Percentiles rank a stretch among this genome's conserved stretches.
Evolutionary conservation across 2,888 invertebrate species (phyloP).

Genomic region (Latrodectus hesperus): DNA sequence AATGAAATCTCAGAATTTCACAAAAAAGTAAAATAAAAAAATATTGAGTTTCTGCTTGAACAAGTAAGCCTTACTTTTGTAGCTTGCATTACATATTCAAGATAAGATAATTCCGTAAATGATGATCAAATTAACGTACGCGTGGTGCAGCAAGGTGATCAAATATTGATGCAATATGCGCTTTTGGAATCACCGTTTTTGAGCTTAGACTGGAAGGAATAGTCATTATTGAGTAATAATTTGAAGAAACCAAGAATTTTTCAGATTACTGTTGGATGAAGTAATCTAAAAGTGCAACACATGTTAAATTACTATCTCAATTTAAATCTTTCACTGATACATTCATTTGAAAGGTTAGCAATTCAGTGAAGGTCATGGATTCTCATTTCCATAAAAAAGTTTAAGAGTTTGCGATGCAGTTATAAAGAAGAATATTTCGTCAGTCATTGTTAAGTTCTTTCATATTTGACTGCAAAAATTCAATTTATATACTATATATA

Average conservation of each 20-base stretch:
- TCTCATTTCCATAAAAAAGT: too few species aligned
- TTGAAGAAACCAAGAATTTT: constrained; percentile 40
- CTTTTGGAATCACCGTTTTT: not conserved
- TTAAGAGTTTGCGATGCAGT: too few species aligned
- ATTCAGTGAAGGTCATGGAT: too few species aligned
- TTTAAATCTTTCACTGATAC: not conserved
- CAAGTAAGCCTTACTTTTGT: not conserved
- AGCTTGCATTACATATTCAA: constrained; percentile 29
- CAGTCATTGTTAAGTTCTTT: too few species aligned
- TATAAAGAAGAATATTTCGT: too few species aligned
- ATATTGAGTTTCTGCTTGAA: too few species aligned
- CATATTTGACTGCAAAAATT: too few species aligned
- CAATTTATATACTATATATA: too few species aligned
- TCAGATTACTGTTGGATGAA: constrained; percentile 28
- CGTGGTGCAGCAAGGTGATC: constrained; percentile 19
- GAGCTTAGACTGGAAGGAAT: not conserved
- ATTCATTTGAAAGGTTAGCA: too few species aligned
- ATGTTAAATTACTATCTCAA: constrained; percentile 30
- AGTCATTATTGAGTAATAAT: constrained; percentile 31
- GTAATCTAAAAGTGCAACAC: constrained; percentile 22
- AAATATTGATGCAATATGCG: constrained; percentile 48
- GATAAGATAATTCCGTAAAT: constrained; percentile 22
- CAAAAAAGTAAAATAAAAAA: too few species aligned
- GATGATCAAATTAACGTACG: constrained; percentile 25
- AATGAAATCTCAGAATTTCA: too few species aligned